phyloP scores from a whole-genome alignment of 53 echinoderm and acorn worm genomes.

The Henricia sp. region DNA sequence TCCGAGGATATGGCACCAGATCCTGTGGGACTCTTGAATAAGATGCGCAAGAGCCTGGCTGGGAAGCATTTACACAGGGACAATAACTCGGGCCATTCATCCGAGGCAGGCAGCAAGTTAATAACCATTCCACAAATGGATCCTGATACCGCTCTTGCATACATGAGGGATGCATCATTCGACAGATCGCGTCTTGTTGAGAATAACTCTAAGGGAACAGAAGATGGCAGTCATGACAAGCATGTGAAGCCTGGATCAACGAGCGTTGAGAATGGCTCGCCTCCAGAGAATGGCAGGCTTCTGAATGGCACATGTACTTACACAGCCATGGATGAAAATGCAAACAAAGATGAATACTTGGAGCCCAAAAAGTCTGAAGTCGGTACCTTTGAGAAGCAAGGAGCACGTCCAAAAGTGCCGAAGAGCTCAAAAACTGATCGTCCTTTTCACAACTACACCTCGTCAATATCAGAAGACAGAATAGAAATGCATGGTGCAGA shows the following conservation, averaged over 20 bases:
- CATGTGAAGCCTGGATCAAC: background rate
- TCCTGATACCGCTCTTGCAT: slow-evolving; percentile 8
- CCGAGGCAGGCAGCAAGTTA: background rate
- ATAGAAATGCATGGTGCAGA: slow-evolving; percentile 8
- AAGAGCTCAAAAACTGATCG: slow-evolving; percentile 28
- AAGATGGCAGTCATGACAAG: background rate
- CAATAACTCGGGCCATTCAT: background rate
- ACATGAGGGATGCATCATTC: background rate
- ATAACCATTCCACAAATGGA: slow-evolving; percentile 30
- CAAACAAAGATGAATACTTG: slow-evolving; percentile 13
- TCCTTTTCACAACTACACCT: slow-evolving; percentile 8
- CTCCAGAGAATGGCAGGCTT: slow-evolving; percentile 7
- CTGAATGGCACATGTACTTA: slow-evolving; percentile 23
- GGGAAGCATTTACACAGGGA: slow-evolving; percentile 25
- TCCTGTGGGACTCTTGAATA: slow-evolving; percentile 15
- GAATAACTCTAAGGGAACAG: background rate
- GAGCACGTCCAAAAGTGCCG: slow-evolving; percentile 75
- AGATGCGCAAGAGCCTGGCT: slow-evolving; percentile 31
- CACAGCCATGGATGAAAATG: slow-evolving; percentile 44
- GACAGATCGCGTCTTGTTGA: background rate
- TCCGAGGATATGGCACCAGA: slow-evolving; percentile 46
- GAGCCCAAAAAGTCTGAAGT: slow-evolving; percentile 28
- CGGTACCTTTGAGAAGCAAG: slow-evolving; percentile 68
- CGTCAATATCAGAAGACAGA: background rate
- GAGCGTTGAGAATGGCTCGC: background rate